These are phyloP conservation scores for Athalia circularis DNA, from an alignment of 2,888 invertebrate genomes.

Conservation along the genomic window DNA sequence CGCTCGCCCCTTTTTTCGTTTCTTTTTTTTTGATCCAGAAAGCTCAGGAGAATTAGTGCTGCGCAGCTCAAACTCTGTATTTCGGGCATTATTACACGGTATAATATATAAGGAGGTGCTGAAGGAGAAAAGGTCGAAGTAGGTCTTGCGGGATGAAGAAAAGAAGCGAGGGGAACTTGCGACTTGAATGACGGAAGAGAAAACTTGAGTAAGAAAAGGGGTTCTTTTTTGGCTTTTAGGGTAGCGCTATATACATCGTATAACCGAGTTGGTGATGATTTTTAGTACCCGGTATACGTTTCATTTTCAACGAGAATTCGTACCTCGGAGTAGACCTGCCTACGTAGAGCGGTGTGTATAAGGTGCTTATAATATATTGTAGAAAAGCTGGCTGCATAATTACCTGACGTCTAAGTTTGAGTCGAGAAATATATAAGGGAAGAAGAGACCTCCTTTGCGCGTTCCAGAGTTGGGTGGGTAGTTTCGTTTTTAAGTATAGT, in stretches of 20 bases:
- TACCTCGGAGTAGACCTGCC: neutral
- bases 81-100: too few species aligned
- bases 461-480: too few species aligned
- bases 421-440: too few species aligned
- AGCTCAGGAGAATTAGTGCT: too few species aligned
- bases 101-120: neutral
- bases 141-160: neutral
- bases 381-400: too few species aligned
- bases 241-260: neutral
- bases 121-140: slow-evolving; percentile 7
- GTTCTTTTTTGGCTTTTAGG: slow-evolving; percentile 20
- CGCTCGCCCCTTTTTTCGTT: neutral
- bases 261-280: slow-evolving; percentile 23
- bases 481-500: too few species aligned
- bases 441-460: too few species aligned
- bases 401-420: too few species aligned
- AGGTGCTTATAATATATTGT: neutral
- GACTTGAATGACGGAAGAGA: slow-evolving; percentile 27
- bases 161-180: slow-evolving; percentile 12
- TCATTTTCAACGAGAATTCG: slow-evolving; percentile 2
- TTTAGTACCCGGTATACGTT: neutral
- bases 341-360: neutral
- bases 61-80: neutral
- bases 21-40: neutral
- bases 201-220: slow-evolving; percentile 27